Conservation (phyloP, 2,113 vertebrate species). For the Gasterosteus nipponicus region DNA sequence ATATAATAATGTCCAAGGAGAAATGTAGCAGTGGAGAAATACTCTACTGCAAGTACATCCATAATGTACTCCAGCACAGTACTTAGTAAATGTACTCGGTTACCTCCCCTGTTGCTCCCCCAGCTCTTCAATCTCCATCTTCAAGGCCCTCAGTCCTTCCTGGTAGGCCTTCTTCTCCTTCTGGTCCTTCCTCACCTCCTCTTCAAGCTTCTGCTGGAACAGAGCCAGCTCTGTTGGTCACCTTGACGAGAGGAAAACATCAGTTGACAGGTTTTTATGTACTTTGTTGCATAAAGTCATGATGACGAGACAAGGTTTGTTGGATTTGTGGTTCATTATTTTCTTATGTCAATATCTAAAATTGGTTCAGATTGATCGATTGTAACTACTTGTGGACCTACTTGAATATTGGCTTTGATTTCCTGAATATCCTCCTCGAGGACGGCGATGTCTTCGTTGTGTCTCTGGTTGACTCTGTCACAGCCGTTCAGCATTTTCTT, state of each 20-base stretch:
- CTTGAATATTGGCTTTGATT: conserved; percentile 79
- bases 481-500: conserved; percentile 63
- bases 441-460: conserved; percentile 51
- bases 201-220: conserved; percentile 87
- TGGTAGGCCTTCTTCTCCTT: conserved; percentile 90
- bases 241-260: conserved; percentile 69
- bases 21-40: too few species aligned
- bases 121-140: conserved; percentile 80
- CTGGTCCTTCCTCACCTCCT: conserved; percentile 87
- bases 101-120: conserved; percentile 78
- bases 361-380: background rate
- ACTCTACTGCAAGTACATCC: too few species aligned
- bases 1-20: background rate
- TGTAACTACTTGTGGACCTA: conserved; percentile 52
- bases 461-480: conserved; percentile 59
- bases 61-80: too few species aligned
- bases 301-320: background rate
- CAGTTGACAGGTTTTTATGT: background rate
- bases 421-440: conserved; percentile 79
- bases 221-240: conserved; percentile 87
- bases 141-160: conserved; percentile 84
- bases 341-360: background rate
- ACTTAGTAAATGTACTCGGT: conserved; percentile 36
- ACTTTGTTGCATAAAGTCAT: too few species aligned
- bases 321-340: too few species aligned